Conservation (phyloP, 2,113 vertebrate genomes). For the Centrocercus urophasianus region DNA sequence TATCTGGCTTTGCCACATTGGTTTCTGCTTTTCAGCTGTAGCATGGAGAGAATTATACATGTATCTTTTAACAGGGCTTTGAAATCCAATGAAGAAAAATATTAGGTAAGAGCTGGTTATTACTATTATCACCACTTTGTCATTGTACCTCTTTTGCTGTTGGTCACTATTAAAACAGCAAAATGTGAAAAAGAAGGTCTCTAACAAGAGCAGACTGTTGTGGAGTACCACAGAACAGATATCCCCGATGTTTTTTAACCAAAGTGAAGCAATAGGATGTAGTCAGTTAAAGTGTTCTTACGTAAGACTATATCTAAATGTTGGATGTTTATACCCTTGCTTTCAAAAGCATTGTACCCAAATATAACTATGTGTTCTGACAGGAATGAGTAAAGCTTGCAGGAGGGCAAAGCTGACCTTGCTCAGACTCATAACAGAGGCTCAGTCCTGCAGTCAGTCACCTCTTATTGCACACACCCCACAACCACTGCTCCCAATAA, state of each 20-base stretch:
- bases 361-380: background rate
- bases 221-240: background rate
- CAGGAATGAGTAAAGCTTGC: background rate
- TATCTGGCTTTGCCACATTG: background rate
- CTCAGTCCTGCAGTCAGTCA: background rate
- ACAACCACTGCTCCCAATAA: accelerated
- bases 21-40: background rate
- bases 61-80: background rate
- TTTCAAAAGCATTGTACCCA: background rate
- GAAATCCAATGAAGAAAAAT: background rate
- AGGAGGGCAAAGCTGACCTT: background rate
- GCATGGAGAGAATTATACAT: accelerated
- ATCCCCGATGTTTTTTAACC: background rate
- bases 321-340: background rate
- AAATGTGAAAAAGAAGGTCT: background rate
- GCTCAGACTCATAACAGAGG: background rate
- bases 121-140: background rate
- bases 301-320: background rate
- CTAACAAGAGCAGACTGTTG: background rate
- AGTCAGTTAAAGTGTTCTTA: background rate
- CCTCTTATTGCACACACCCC: background rate
- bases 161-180: background rate
- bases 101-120: background rate
- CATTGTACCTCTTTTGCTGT: background rate
- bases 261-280: slow-evolving; percentile 46